Evolutionary conservation across 2,113 vertebrate genomes (phyloP).

Genomic region (Anas platyrhynchos): DNA sequence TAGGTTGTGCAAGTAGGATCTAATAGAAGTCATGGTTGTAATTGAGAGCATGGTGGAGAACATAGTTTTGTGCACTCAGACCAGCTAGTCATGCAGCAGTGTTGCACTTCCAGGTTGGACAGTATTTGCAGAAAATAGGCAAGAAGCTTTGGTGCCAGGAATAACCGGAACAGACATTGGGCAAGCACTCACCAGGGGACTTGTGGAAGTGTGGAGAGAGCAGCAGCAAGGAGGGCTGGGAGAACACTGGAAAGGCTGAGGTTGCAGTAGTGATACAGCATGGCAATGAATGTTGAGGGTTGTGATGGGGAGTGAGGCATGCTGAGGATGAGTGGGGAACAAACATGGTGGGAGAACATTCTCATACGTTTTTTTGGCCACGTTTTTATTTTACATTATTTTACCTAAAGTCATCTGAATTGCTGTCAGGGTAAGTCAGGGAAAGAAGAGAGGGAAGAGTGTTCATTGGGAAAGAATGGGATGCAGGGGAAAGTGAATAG

Average conservation of each 20-base stretch:
- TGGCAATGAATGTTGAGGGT: background rate
- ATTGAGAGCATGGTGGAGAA: background rate
- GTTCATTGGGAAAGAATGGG: background rate
- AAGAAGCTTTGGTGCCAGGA: rapidly evolving
- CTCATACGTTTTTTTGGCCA: background rate
- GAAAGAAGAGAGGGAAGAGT: background rate
- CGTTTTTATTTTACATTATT: background rate
- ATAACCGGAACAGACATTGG: background rate
- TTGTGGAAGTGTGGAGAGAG: background rate
- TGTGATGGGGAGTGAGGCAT: background rate
- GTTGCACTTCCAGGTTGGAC: rapidly evolving
- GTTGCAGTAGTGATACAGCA: background rate
- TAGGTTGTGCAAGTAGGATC: background rate
- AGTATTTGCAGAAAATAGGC: background rate
- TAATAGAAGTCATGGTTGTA: background rate
- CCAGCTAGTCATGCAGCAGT: background rate
- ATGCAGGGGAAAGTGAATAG: rapidly evolving
- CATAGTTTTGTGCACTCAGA: background rate
- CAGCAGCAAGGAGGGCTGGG: background rate
- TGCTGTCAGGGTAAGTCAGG: background rate
- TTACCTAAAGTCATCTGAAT: background rate
- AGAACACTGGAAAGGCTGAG: background rate
- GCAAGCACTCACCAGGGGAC: rapidly evolving
- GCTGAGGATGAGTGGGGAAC: background rate
- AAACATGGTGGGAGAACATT: background rate